Evolutionary conservation across 2,797 vertebrate species (phyloP).

Genomic region (Hemibagrus guttatus): DNA sequence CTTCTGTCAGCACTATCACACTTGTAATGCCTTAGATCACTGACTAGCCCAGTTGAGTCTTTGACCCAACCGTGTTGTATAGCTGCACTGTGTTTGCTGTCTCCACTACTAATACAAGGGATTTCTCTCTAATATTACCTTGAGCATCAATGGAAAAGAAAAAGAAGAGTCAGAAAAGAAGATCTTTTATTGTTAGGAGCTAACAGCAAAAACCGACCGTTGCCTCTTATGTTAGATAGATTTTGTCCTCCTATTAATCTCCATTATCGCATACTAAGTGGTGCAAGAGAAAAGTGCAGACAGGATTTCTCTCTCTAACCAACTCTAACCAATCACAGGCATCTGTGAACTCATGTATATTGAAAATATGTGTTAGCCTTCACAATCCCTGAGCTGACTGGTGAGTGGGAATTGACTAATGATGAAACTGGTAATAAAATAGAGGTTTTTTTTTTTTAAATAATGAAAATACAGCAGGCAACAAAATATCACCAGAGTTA

Average conservation of each 20-base stretch:
- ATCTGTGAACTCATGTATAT: background rate
- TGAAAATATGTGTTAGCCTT: background rate
- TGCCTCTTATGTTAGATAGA: background rate
- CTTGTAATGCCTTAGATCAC: background rate
- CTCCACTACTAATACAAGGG: background rate
- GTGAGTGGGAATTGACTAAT: background rate
- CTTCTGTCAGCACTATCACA: background rate
- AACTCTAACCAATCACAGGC: background rate
- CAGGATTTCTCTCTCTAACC: too few relatives aligned
- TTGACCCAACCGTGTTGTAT: background rate
- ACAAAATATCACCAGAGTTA: background rate
- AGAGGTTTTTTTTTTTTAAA: background rate
- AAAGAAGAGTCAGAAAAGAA: background rate
- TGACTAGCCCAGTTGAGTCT: background rate
- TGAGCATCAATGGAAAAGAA: background rate
- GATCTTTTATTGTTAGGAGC: background rate
- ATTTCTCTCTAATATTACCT: background rate
- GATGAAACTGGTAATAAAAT: background rate
- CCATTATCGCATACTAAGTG: background rate
- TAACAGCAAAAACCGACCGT: background rate
- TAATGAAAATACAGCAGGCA: background rate
- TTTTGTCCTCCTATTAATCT: background rate
- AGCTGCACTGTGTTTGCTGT: background rate
- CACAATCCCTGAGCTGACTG: background rate
- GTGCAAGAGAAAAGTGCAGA: background rate